These are phyloP conservation scores for Trichoplusia ni DNA, from an alignment of 1,140 invertebrate genomes.

Conservation along the genomic window DNA sequence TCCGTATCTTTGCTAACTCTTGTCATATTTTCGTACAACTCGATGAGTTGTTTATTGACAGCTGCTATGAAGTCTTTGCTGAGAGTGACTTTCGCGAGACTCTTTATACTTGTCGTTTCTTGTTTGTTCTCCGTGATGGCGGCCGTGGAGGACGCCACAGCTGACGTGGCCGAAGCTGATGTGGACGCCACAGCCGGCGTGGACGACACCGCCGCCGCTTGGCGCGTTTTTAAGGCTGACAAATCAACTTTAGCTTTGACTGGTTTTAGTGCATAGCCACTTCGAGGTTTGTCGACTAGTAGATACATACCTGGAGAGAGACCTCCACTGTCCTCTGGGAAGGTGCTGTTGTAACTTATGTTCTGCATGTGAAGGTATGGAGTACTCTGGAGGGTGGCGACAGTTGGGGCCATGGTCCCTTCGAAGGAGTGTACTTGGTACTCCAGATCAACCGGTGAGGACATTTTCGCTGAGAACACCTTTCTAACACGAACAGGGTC, in stretches of 20 bases:
- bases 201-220: neutral
- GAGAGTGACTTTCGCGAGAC: conserved; percentile 41
- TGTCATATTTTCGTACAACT: conserved; percentile 45
- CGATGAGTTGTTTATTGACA: conserved; percentile 44
- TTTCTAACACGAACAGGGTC: conserved; percentile 43
- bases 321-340: neutral
- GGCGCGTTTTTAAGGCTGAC: conserved; percentile 22
- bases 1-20: neutral
- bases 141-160: neutral
- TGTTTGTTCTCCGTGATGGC: neutral
- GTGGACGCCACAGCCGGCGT: too few relatives aligned
- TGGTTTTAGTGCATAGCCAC: conserved; percentile 44
- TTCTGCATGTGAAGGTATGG: neutral
- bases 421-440: conserved; percentile 56
- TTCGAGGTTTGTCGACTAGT: conserved; percentile 41
- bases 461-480: conserved; percentile 55
- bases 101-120: conserved; percentile 26
- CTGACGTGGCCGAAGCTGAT: too few relatives aligned
- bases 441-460: conserved; percentile 54
- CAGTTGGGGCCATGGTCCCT: neutral
- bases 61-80: conserved; percentile 50
- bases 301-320: conserved; percentile 49
- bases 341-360: neutral
- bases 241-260: conserved; percentile 32
- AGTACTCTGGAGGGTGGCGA: neutral